Base-by-base conservation (phyloP, 2,113 vertebrate species). In the Zosterops borbonicus region DNA sequence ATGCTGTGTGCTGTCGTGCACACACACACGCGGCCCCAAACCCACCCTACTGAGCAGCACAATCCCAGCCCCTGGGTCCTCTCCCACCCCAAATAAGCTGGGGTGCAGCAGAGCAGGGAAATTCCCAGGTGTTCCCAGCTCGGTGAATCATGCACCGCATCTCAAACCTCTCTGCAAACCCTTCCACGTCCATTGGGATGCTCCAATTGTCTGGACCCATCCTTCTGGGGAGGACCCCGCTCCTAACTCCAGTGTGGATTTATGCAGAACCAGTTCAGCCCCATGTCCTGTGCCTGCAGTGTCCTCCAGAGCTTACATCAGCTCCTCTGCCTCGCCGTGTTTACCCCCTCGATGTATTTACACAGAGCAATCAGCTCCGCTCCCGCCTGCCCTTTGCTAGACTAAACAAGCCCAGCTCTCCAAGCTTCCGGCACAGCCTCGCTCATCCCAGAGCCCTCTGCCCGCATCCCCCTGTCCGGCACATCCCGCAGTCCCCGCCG, bases 311-410 rank as follows among this genome's bases (percentile, higher is more conserved):
- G 85, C 92, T 92, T 41, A 58, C 92, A 93, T 39, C 1, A 93
- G 71, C 92, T 95, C 82, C 70, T 67, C 83, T 90, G 83, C 67
- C 79, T 70, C 25, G 59, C 68, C 37, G 49, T 86, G 94, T 90
- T 96, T 80, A 86, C 92, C 88, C 94, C 88, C 90, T 89, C 20
- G 33, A 42, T 86, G 56, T 94, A 96, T 95, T 96, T 96, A 96
- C 11, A 88, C 84, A 55, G 92, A 80, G 70, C 87, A 19, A 80
- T 49, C 53, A 18, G 88, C 90, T 76, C 75, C 0, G 10, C 85
- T 95, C 91, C 89, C 60, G 89, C 89, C 91, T 87, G 90, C 79
- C 56, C 64, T 88, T 86, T 8, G 17, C 94, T 86, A 95, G 95
- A 96, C 95, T 96, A 95, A 96, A 97, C 95, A 95, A 94, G 92